A percentile compares a stretch with the other conserved stretches of the same genome.
These are phyloP conservation scores for Etheostoma nigrum DNA, from an alignment of 2,797 vertebrate species.

Conservation along the genomic window DNA sequence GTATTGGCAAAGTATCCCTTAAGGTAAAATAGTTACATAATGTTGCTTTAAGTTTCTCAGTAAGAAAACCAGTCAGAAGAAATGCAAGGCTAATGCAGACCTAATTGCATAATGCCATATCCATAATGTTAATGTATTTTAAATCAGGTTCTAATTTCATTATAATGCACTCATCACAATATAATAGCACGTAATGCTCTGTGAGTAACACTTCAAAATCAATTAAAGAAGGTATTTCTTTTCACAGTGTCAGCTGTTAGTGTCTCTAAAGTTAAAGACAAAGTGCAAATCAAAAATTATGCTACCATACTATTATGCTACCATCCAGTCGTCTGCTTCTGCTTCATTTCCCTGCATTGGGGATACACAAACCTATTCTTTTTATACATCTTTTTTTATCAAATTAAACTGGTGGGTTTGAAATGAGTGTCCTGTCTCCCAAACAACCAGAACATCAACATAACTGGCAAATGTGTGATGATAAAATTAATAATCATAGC, in stretches of 20 bases:
- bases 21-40: too few relatives aligned
- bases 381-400: neutral
- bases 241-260: slow-evolving; percentile 34
- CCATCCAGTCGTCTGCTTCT: slow-evolving; percentile 4
- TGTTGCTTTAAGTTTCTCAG: neutral
- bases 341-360: slow-evolving; percentile 19
- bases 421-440: slow-evolving; percentile 15
- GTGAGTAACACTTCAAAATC: slow-evolving; percentile 41
- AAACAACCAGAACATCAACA: slow-evolving; percentile 24
- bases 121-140: slow-evolving; percentile 31
- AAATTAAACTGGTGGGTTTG: slow-evolving; percentile 15
- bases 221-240: slow-evolving; percentile 35
- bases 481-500: neutral
- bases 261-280: slow-evolving; percentile 24
- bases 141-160: slow-evolving; percentile 47
- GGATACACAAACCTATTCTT: slow-evolving; percentile 12
- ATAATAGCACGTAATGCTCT: slow-evolving; percentile 23
- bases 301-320: too few relatives aligned
- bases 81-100: neutral
- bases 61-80: neutral
- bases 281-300: slow-evolving; percentile 14
- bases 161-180: slow-evolving; percentile 34
- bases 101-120: neutral
- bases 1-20: too few relatives aligned
- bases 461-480: neutral